Conservation (phyloP, 2,113 vertebrate species). For the Menura novaehollandiae region DNA sequence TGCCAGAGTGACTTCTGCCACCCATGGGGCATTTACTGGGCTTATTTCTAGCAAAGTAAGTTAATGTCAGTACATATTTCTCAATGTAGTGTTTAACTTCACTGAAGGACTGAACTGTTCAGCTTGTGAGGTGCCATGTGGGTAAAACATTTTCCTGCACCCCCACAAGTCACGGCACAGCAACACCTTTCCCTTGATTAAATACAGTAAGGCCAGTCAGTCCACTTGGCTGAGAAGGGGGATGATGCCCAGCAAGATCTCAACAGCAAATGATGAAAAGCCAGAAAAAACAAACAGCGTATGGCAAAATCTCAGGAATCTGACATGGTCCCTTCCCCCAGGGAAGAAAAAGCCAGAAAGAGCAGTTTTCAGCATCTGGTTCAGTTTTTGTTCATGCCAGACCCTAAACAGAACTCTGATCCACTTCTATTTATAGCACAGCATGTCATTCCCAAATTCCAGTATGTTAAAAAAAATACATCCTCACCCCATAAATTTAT, state of each 20-base stretch:
- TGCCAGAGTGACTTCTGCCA: not conserved
- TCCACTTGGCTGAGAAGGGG: not conserved
- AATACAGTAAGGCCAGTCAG: not conserved
- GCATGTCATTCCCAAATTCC: constrained; percentile 43
- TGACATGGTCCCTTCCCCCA: constrained; percentile 31
- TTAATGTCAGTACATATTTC: not conserved
- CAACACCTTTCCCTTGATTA: not conserved
- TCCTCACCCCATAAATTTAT: not conserved
- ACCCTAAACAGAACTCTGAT: constrained; percentile 42
- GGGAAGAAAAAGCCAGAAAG: constrained; percentile 29
- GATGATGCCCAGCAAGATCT: not conserved
- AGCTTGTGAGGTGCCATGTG: not conserved
- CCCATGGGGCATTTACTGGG: not conserved
- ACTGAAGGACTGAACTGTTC: not conserved
- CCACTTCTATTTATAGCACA: constrained; percentile 54
- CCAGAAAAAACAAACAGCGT: constrained; percentile 43
- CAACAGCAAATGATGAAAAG: not conserved
- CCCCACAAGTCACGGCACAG: not conserved
- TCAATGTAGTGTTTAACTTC: not conserved
- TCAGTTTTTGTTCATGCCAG: constrained; percentile 48
- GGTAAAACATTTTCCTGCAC: not conserved
- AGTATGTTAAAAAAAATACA: not conserved
- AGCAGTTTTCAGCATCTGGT: constrained; percentile 59
- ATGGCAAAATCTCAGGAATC: constrained; percentile 60
- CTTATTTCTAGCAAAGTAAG: not conserved